A percentile compares a stretch with the other conserved stretches of the same genome.
phyloP scores from a whole-genome alignment of 1,140 invertebrate species.

The Vanessa tameamea region DNA sequence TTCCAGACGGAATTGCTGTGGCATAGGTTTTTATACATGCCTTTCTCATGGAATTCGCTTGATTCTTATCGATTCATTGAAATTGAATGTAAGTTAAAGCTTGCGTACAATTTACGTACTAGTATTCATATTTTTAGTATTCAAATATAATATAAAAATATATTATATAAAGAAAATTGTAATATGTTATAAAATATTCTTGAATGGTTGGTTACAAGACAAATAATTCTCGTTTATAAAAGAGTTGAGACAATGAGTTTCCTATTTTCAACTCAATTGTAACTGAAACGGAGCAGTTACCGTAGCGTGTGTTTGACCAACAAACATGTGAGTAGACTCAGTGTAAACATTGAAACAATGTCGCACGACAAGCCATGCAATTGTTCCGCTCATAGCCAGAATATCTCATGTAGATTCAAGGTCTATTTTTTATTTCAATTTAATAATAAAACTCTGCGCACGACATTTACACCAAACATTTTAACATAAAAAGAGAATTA shows the following conservation, averaged over 20 bases:
- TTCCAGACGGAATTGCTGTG: not conserved
- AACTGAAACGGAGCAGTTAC: constrained; percentile 19
- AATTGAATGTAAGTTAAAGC: too few species aligned
- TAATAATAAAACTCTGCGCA: not conserved
- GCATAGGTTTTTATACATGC: too few species aligned
- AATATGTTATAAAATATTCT: too few species aligned
- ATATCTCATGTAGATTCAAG: not conserved
- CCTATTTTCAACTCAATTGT: constrained; percentile 8
- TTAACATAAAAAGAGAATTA: not conserved
- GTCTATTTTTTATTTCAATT: not conserved
- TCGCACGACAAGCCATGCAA: constrained; percentile 3
- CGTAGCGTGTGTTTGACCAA: constrained; percentile 17
- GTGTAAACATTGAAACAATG: constrained; percentile 7
- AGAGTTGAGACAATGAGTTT: not conserved
- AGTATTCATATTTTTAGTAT: too few species aligned
- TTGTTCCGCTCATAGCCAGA: constrained; percentile 3
- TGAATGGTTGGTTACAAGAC: too few species aligned
- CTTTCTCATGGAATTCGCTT: too few species aligned
- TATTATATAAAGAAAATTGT: too few species aligned
- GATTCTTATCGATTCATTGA: too few species aligned
- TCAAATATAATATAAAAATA: too few species aligned
- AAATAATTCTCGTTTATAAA: not conserved
- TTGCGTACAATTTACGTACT: too few species aligned
- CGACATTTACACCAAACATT: not conserved
- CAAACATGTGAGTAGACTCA: constrained; percentile 18